Base-by-base conservation (phyloP, 2,888 invertebrate genomes). In the Syrista parreyssii region DNA sequence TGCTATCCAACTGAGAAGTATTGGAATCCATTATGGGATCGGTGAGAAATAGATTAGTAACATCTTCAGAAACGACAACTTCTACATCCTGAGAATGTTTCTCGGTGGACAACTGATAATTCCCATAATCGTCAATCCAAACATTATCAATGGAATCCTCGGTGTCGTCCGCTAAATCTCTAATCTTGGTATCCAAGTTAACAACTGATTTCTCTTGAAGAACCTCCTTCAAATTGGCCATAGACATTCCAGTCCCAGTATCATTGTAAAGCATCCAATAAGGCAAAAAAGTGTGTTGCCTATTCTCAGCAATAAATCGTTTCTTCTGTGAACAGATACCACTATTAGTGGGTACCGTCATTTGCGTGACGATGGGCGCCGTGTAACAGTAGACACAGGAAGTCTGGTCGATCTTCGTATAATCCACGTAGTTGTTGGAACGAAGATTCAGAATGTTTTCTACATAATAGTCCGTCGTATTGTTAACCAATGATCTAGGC, bases 341-440 rank as follows among this genome's bases (percentile, higher is more conserved):
- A 71, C 76, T 81, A 6, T 81, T 76, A 12, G 79, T 76, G 31
- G 68, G 79, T 12, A 80, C 80, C 73, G 79, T 78, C 73, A 73
- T 79, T 69, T 84, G 82, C 4, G 84, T 80, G 33, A 89, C 85
- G 15, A 91, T 84, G 1, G 91, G 91, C 0, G 89, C 86, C 36
- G 85, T 83, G 80, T 90, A 89, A 76, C 89, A 91, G 77, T 88
- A 90, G 1, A 90, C 89, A 73, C 88, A 87, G 35, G 87, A 87
- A 0, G 90, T 90, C 75, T 90, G 88, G 76, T 88, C 85, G 4
- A 87, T 78, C 78, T 88, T 90, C 9, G 88, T 75, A 31, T 86
- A 83, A 76, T 89, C 88, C 15, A 85, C 75, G 72, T 80, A 81
- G 23, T 80, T 82, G 9, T 79, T 71, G 30, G 68, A 75, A 9